A percentile compares a stretch with the other conserved stretches of the same genome.
Evolutionary conservation across 2,888 invertebrate genomes (phyloP).

Genomic region (Chironomus riparius): DNA sequence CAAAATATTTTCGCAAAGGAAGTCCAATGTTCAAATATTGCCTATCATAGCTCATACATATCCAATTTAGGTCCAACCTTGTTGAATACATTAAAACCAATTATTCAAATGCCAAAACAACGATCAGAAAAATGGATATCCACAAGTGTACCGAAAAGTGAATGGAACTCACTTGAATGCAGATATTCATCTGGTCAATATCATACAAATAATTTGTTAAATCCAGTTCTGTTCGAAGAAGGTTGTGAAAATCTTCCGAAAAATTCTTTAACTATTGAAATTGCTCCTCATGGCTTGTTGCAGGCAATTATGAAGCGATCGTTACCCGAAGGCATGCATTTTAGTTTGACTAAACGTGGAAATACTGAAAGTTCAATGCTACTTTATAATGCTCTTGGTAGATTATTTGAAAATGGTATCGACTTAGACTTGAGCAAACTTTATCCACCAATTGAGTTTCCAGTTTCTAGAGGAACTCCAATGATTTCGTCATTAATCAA

Average conservation of each 20-base stretch:
- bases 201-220: slow-evolving; percentile 74
- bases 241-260: slow-evolving; percentile 51
- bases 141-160: slow-evolving; percentile 57
- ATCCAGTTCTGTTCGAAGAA: slow-evolving; percentile 51
- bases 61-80: slow-evolving; percentile 56
- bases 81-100: slow-evolving; percentile 49
- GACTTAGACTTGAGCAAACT: slow-evolving; percentile 60
- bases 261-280: slow-evolving; percentile 56
- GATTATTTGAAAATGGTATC: slow-evolving; percentile 67
- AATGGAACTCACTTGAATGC: slow-evolving; percentile 57
- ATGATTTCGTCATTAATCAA: slow-evolving; percentile 71
- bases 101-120: slow-evolving; percentile 52
- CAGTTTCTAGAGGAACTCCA: slow-evolving; percentile 79
- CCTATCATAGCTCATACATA: slow-evolving; percentile 75
- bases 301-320: slow-evolving; percentile 57
- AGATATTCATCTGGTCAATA: slow-evolving; percentile 69
- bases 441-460: slow-evolving; percentile 66
- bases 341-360: slow-evolving; percentile 52
- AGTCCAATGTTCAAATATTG: slow-evolving; percentile 70
- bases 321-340: slow-evolving; percentile 46
- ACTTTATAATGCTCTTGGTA: slow-evolving; percentile 45
- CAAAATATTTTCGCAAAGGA: slow-evolving; percentile 68
- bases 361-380: slow-evolving; percentile 44
- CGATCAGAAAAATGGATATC: slow-evolving; percentile 69
- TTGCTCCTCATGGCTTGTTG: slow-evolving; percentile 60